These are phyloP conservation scores for Cephus pygmeus DNA, from an alignment of 2,888 invertebrate genomes.

Conservation along the genomic window DNA sequence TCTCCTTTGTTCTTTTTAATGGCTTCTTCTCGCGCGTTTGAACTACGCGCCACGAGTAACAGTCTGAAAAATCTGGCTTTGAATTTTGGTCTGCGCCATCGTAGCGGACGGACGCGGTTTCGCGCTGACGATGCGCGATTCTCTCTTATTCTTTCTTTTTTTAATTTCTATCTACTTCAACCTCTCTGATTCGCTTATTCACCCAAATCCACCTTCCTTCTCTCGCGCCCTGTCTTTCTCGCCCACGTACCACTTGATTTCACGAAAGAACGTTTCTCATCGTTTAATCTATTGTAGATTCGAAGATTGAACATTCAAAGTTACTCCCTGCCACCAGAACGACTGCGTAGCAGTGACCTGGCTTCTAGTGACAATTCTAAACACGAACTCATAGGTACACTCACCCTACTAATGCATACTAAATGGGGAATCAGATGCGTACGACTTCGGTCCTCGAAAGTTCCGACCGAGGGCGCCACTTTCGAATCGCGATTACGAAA, in stretches of 20 bases:
- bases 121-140: background rate
- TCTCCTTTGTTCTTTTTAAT: conserved; percentile 17
- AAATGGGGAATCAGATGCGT: background rate
- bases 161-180: background rate
- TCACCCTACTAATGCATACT: background rate
- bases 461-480: background rate
- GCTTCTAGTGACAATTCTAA: background rate
- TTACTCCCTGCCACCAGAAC: background rate
- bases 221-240: background rate
- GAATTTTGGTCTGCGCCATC: conserved; percentile 5
- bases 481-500: background rate
- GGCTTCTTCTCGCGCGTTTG: background rate
- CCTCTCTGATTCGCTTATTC: background rate
- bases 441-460: background rate
- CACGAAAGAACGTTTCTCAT: background rate
- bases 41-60: conserved; percentile 32
- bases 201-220: background rate
- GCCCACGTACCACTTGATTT: background rate
- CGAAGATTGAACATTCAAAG: background rate
- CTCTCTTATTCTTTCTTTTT: background rate
- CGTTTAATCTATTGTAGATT: background rate
- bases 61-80: conserved; percentile 33
- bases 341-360: background rate
- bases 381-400: background rate
- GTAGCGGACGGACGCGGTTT: conserved; percentile 1